A percentile compares a stretch with the other conserved stretches of the same genome.
Conservation (phyloP, 2,888 invertebrate genomes). For the Itoplectis maculator region DNA sequence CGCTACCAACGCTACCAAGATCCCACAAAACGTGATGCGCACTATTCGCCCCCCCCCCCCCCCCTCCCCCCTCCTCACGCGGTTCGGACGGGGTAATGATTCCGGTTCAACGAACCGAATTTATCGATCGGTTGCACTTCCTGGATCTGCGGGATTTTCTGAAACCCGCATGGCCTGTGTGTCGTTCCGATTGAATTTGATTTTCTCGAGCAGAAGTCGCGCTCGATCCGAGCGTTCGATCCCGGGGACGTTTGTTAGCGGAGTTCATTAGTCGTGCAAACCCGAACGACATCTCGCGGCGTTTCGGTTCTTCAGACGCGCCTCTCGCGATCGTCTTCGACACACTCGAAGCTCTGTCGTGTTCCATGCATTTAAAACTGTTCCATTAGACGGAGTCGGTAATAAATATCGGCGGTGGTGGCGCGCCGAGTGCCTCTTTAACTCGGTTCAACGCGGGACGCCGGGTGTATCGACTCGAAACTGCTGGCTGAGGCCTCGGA, state of each 20-base stretch:
- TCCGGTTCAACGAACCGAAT: constrained; percentile 57
- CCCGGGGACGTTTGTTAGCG: constrained; percentile 39
- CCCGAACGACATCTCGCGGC: constrained; percentile 27
- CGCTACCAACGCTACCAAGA: no score
- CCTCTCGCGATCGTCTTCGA: constrained; percentile 19
- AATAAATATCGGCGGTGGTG: constrained; percentile 79
- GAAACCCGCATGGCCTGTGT: constrained; percentile 19
- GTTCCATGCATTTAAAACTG: constrained; percentile 83
- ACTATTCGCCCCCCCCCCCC: no score
- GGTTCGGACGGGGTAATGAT: constrained; percentile 51
- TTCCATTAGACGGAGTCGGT: constrained; percentile 82
- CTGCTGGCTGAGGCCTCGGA: constrained; percentile 48
- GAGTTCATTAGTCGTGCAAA: constrained; percentile 55
- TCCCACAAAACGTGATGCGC: no score
- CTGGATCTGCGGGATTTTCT: constrained; percentile 24
- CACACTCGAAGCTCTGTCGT: constrained; percentile 68
- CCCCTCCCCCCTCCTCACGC: constrained; percentile 5
- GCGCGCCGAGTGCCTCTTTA: constrained; percentile 70
- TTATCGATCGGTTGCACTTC: constrained; percentile 49
- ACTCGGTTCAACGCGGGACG: constrained; percentile 72
- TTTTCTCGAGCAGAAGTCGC: constrained; percentile 6
- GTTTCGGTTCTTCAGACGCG: constrained; percentile 18
- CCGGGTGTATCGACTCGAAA: no score
- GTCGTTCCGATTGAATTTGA: constrained; percentile 41
- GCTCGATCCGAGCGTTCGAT: no score